Evolutionary conservation across 1,140 invertebrate species (phyloP).

Genomic region (Cryptotermes secundus): DNA sequence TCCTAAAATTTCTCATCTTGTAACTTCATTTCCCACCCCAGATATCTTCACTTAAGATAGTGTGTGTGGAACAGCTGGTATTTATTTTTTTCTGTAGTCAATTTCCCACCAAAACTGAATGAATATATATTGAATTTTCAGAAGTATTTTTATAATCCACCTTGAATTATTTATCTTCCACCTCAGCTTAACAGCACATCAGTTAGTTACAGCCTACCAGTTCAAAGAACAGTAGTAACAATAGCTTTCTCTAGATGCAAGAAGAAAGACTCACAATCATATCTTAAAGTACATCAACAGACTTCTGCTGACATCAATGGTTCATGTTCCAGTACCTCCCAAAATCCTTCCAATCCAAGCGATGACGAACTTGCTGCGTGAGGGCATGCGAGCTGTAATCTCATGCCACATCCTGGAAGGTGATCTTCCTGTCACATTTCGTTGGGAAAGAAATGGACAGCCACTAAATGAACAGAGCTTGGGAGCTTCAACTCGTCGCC

Average conservation of each 20-base stretch:
- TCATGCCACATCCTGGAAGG: conserved; percentile 93
- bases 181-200: too few relatives aligned
- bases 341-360: conserved; percentile 85
- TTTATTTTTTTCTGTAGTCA: too few relatives aligned
- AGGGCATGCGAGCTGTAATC: conserved; percentile 89
- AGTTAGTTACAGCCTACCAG: too few relatives aligned
- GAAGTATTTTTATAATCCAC: too few relatives aligned
- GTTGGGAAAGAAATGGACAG: conserved; percentile 80
- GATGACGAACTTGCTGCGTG: conserved; percentile 73
- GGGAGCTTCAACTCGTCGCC: conserved; percentile 58
- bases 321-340: conserved; percentile 70
- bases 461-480: conserved; percentile 52
- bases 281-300: not conserved
- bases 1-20: too few relatives aligned
- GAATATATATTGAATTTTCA: too few relatives aligned
- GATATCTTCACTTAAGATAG: too few relatives aligned
- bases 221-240: not conserved
- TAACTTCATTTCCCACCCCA: too few relatives aligned
- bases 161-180: too few relatives aligned
- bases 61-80: too few relatives aligned
- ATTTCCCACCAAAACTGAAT: too few relatives aligned
- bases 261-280: not conserved
- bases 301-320: not conserved
- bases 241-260: not conserved
- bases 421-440: conserved; percentile 87